Conservation (phyloP, 2,797 vertebrate genomes). For the Mus caroli region DNA sequence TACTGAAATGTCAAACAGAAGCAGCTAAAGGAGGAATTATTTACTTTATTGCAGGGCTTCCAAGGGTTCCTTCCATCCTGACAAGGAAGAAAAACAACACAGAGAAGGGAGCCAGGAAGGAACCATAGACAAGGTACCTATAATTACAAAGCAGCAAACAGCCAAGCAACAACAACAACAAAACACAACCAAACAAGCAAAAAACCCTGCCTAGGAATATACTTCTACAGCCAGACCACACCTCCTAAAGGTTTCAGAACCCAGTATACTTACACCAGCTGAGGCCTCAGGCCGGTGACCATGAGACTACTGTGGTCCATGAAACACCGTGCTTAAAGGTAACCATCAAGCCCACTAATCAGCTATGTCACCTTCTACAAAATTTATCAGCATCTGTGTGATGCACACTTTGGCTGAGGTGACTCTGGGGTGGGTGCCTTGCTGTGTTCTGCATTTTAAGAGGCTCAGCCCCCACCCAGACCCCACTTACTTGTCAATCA, state of each 20-base stretch:
- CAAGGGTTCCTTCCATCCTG: neutral
- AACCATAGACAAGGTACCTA: neutral
- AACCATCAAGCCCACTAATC: neutral
- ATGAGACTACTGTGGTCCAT: neutral
- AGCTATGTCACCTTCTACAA: neutral
- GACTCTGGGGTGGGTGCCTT: neutral
- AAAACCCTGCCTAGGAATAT: neutral
- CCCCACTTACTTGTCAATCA: neutral
- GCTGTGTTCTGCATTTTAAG: neutral
- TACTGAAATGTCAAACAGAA: neutral
- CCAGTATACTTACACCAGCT: too few relatives aligned
- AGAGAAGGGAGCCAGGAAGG: neutral
- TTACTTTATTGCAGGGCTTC: neutral
- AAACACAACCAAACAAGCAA: neutral
- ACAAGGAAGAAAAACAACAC: neutral
- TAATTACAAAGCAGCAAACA: neutral
- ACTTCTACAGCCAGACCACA: neutral
- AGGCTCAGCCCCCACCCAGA: neutral
- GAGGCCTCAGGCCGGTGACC: neutral
- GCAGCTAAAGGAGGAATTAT: neutral
- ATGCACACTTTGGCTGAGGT: neutral
- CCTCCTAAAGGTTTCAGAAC: neutral
- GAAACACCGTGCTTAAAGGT: neutral
- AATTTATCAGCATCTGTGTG: neutral
- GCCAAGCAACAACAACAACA: neutral